These are phyloP conservation scores for Hyles lineata DNA, from an alignment of 2,888 invertebrate genomes.

Conservation along the genomic window DNA sequence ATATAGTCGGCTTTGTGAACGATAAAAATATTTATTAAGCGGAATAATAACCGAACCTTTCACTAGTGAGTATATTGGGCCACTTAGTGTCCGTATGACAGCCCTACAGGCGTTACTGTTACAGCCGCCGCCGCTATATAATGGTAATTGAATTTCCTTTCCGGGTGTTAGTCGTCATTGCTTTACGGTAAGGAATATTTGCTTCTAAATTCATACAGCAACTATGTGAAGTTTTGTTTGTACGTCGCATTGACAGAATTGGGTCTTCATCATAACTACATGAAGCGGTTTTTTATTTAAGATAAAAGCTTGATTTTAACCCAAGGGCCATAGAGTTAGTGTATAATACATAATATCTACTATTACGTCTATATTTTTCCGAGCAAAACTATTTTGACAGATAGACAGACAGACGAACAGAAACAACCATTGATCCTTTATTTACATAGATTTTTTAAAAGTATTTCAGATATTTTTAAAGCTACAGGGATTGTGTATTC, in stretches of 20 bases:
- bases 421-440: too few species aligned
- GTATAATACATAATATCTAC: too few species aligned
- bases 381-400: too few species aligned
- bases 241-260: neutral
- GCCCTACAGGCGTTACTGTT: conserved; percentile 34
- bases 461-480: too few species aligned
- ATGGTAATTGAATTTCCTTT: conserved; percentile 72
- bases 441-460: too few species aligned
- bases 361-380: too few species aligned
- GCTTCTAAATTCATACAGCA: neutral
- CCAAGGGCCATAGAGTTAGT: too few species aligned
- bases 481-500: too few species aligned
- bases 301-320: too few species aligned
- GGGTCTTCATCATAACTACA: neutral
- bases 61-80: conserved; percentile 3
- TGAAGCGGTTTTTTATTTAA: too few species aligned
- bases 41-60: neutral
- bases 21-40: conserved; percentile 5
- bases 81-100: conserved; percentile 11
- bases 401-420: too few species aligned
- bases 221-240: neutral
- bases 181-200: conserved; percentile 28
- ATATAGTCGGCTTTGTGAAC: neutral
- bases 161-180: conserved; percentile 48
- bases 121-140: conserved; percentile 52